Evolutionary conservation across 2,888 invertebrate species (phyloP), one percentile per base, ranked within the genome.

Genomic region (Folsomia manolachei): DNA sequence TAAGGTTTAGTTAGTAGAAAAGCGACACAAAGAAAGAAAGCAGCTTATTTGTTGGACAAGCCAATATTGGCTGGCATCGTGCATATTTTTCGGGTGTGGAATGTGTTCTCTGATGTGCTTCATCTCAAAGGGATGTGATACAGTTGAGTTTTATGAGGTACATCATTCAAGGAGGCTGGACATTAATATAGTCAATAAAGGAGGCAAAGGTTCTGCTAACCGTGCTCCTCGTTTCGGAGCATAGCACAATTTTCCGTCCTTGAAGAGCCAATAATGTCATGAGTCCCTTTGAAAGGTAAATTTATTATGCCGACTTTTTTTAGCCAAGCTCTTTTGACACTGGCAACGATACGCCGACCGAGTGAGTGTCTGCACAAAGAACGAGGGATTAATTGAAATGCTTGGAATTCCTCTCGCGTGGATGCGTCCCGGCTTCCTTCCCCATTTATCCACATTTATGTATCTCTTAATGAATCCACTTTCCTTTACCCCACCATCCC

Each of bases 351-450:
- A 72, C 74, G 74, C 74, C 75, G 74, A 14, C 39, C 39, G 39
- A 39, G n/a, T n/a, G n/a, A n/a, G 39, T 39, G 14, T 39, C 14
- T 39, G n/a, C 39, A 39, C 75, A 78, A 76, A 74, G 71, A 63
- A 76, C 60, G 71, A 70, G 74, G 81, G 81, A 81, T 81, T 82
- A 82, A 82, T 82, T 82, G 82, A 82, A 82, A 82, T 82, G 81
- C 82, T 78, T 78, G 71, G 73, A 80, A 82, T 82, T 82, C 81
- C 81, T 27, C 27, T 27, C 64, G 27, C 64, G 27, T 64, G 64
- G 27, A 64, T 27, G 26, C 27, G 27, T 4, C 39, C 39, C 39
- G 39, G 39, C 39, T 25, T n/a, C 64, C 26, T 64, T n/a, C 64
- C 27, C 27, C 24, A 64, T 64, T 64, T 64, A 27, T 64, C 64